These are phyloP conservation scores for Bedellia somnulentella DNA, from an alignment of 2,888 invertebrate genomes.

Conservation along the genomic window DNA sequence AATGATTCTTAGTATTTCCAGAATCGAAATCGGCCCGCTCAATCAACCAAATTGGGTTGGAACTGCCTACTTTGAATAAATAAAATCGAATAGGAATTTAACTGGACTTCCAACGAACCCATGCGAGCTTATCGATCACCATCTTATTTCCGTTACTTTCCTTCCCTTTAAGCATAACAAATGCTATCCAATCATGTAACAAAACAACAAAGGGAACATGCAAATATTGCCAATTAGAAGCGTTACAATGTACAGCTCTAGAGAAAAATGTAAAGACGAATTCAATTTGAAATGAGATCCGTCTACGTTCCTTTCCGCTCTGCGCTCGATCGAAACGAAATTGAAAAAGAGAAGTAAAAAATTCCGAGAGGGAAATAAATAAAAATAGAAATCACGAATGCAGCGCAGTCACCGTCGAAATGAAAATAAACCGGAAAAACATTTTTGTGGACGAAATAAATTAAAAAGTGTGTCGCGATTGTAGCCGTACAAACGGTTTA, in stretches of 20 bases:
- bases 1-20: no score
- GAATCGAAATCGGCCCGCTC: no score
- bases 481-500: constrained; percentile 28
- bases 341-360: constrained; percentile 45
- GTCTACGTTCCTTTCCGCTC: constrained; percentile 49
- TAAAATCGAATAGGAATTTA: no score
- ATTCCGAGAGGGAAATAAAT: constrained; percentile 42
- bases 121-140: constrained; percentile 38
- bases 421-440: constrained; percentile 53
- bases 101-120: no score
- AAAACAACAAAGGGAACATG: constrained; percentile 39
- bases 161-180: constrained; percentile 20
- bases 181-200: constrained; percentile 22
- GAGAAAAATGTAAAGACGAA: constrained; percentile 47
- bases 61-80: no score
- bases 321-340: constrained; percentile 50
- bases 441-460: constrained; percentile 59
- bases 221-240: constrained; percentile 53
- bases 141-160: constrained; percentile 18
- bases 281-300: constrained; percentile 57
- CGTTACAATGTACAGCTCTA: constrained; percentile 27
- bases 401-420: constrained; percentile 60
- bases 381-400: constrained; percentile 59
- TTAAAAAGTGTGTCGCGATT: constrained; percentile 58
- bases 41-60: constrained; percentile 1